Evolutionary conservation across 2,888 invertebrate species (phyloP), one percentile per base, ranked within the genome.

Genomic region (Spilosoma lubricipeda): DNA sequence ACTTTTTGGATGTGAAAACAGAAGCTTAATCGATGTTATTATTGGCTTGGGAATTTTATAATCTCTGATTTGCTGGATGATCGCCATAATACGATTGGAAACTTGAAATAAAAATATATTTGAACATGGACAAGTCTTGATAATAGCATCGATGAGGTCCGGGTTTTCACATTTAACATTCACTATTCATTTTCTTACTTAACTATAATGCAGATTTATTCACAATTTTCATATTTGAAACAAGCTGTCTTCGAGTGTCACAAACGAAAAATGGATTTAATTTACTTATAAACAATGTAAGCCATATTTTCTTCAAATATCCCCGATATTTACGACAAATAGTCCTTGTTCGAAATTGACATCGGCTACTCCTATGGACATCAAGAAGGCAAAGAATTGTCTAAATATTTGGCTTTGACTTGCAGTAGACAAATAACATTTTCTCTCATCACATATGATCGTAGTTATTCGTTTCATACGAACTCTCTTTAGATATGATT

Each of bases 401-500:
- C 33, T 59, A 63, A 13, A 20, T 39, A 45, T 74, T 78, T 71
- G 74, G 69, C 64, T 75, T 72, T 70, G 72, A 77, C 74, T 78
- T 63, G 65, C 77, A 56, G 69, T 74, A 70, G 76, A 76, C 79
- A 56, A 83, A 78, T 77, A 78, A 79, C 73, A 74, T 74, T 69
- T 59, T 74, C 67, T 67, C 75, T 71, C 66, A 15, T 78, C 66
- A 77, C 39, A 74, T 75, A 71, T 75, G 77, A 81, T 83, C 66
- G 71, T 77, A 85, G 72, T 73, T 78, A 85, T 70, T 67, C 67
- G 76, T 83, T 72, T 66, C 74, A 63, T 71, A 63, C 63, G 68
- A 79, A 76, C 80, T 82, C 76, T 78, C 76, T 73, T 76, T 75
- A 68, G 30, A 66, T 80, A 77, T 70, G 59, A 77, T 82, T 27